A percentile compares a stretch with the other conserved stretches of the same genome.
These are phyloP conservation scores for Bombycilla garrulus DNA, from an alignment of 2,113 vertebrate species.

Conservation along the genomic window DNA sequence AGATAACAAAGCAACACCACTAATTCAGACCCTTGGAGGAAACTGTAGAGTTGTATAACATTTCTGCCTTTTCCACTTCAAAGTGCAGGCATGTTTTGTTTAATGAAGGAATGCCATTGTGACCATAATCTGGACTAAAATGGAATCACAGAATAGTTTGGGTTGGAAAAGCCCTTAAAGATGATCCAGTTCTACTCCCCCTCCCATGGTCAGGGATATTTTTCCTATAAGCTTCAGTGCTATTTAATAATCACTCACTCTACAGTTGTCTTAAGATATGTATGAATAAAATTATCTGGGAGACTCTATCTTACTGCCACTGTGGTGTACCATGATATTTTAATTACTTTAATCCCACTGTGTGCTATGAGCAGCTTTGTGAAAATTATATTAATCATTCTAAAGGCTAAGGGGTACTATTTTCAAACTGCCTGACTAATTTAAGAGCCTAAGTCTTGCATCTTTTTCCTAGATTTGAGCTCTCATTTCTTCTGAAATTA, in stretches of 20 bases:
- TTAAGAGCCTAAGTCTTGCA: neutral
- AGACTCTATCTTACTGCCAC: neutral
- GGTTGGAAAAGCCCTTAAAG: neutral
- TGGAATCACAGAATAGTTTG: neutral
- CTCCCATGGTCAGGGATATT: neutral
- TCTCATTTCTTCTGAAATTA: neutral
- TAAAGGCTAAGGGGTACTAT: neutral
- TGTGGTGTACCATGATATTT: neutral
- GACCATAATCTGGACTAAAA: neutral
- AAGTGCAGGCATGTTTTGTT: neutral
- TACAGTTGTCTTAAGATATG: neutral
- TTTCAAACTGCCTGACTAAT: conserved; percentile 1
- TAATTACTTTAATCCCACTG: conserved; percentile 19
- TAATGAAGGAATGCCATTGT: neutral
- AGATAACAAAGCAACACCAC: neutral
- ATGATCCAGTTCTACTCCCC: neutral
- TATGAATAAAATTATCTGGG: conserved; percentile 7
- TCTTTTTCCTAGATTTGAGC: neutral
- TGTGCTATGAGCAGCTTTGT: conserved; percentile 21
- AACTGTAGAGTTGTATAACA: neutral
- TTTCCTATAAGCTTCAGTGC: neutral
- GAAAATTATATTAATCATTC: conserved; percentile 8
- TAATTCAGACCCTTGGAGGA: neutral
- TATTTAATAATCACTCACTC: neutral
- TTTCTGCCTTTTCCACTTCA: neutral